A percentile compares a stretch with the other conserved stretches of the same genome.
Conservation (phyloP, 2,113 vertebrate genomes). For the Paradoxurus hermaphroditus region DNA sequence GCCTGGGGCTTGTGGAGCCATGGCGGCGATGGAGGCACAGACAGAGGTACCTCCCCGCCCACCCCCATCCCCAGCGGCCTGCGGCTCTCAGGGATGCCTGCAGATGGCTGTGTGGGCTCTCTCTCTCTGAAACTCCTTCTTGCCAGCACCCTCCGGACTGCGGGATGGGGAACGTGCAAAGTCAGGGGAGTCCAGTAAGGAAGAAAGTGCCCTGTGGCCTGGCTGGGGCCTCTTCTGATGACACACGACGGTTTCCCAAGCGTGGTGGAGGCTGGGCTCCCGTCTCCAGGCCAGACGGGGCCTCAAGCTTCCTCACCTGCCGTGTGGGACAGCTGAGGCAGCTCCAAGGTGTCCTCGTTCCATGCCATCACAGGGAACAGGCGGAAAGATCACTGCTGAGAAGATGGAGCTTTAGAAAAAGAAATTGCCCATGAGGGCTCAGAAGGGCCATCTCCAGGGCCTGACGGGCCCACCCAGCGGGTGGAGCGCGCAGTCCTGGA, state of each 20-base stretch:
- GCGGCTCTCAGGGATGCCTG: background rate
- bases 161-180: too few relatives aligned
- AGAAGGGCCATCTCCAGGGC: rapidly evolving
- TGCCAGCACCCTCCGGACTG: background rate
- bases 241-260: background rate
- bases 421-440: background rate
- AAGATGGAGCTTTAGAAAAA: background rate
- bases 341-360: too few relatives aligned
- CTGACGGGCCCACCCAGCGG: rapidly evolving
- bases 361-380: too few relatives aligned
- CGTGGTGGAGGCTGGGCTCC: rapidly evolving
- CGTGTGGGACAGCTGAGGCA: rapidly evolving
- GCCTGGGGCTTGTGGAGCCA: rapidly evolving
- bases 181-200: background rate
- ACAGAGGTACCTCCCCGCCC: too few relatives aligned
- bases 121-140: background rate
- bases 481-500: rapidly evolving
- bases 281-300: rapidly evolving
- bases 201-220: background rate
- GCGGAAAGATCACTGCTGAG: background rate
- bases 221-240: too few relatives aligned
- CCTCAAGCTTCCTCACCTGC: background rate
- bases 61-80: rapidly evolving
- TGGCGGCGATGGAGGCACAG: rapidly evolving
- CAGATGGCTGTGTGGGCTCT: rapidly evolving